Base-by-base conservation (phyloP, 1,140 invertebrate genomes). In the Drosophila auraria region DNA sequence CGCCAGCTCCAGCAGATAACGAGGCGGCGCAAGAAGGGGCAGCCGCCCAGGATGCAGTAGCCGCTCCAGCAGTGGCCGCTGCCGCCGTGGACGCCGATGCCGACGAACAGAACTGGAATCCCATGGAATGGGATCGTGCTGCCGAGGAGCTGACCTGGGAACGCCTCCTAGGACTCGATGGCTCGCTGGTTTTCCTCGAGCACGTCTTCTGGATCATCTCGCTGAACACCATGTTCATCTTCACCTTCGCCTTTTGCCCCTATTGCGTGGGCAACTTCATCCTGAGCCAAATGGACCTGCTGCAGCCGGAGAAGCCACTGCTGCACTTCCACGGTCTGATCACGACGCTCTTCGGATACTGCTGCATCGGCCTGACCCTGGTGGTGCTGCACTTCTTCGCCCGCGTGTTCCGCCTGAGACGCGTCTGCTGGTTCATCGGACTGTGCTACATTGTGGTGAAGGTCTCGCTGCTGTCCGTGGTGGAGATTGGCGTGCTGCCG, bases 121-220 rank as follows among this genome's bases (percentile, higher is more conserved):
- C 98, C 2, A 98, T 99, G 94, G 98, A 99, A 89, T 99, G 98
- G 98, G 98, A 99, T 92, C 94, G 98, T 81, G 98, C 98, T 0
- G 98, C 97, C 30, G 99, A 99, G 87, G 99, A 99, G 93, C 93
- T 99, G 2, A 99, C 99, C 0, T 99, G 99, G 99, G 98, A 99
- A 92, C 94, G 98, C 81, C 94, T 99, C 2, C 94, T 99, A 1
- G 99, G 99, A 3, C 93, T 99, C 2, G 99, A 99, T 94, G 99
- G 99, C 0, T 99, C 98, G 0, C 95, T 99, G 33, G 96, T 99
- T 15, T 99, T 99, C 91, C 94, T 99, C 27, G 99, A 99, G 94
- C 98, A 99, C 94, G 98, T 99, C 0, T 99, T 99, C 92, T 99
- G 99, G 99, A 98, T 99, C 9, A 97, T 99, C 8, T 99, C 98